A percentile compares a stretch with the other conserved stretches of the same genome.
Conservation (phyloP, 1,140 invertebrate species). For the Ostrea denselamellosa region DNA sequence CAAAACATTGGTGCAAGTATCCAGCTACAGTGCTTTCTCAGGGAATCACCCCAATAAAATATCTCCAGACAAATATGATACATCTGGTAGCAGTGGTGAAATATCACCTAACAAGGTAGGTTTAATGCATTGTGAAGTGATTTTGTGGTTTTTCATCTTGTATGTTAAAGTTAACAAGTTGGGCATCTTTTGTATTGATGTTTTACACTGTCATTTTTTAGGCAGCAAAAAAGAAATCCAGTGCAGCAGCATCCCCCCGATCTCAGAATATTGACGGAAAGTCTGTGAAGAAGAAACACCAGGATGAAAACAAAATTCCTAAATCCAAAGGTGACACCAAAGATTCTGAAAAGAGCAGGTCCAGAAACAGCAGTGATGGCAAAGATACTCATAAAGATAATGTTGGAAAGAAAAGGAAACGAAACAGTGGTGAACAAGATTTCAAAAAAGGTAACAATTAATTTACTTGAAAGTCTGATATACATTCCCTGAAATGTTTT, state of each 20-base stretch:
- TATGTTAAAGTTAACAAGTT: no score
- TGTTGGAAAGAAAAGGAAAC: background rate
- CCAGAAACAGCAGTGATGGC: background rate
- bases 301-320: slow-evolving; percentile 28
- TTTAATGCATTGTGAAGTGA: background rate
- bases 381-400: slow-evolving; percentile 18
- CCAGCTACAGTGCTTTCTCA: slow-evolving; percentile 61
- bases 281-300: background rate
- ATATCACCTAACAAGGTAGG: background rate
- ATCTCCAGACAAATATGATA: slow-evolving; percentile 41
- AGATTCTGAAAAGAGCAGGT: slow-evolving; percentile 32
- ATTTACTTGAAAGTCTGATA: no score
- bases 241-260: slow-evolving; percentile 26
- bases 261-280: slow-evolving; percentile 1
- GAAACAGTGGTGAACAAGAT: slow-evolving; percentile 1
- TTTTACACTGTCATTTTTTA: background rate
- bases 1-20: slow-evolving; percentile 60
- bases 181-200: background rate
- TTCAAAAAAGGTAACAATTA: background rate
- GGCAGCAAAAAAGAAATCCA: slow-evolving; percentile 35
- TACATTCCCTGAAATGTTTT: no score
- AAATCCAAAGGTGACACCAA: slow-evolving; percentile 13
- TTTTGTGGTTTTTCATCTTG: background rate
- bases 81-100: background rate
- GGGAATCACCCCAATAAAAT: slow-evolving; percentile 33